A percentile compares a stretch with the other conserved stretches of the same genome.
phyloP scores from a whole-genome alignment of 2,888 invertebrate genomes.

The Apeira syringaria region DNA sequence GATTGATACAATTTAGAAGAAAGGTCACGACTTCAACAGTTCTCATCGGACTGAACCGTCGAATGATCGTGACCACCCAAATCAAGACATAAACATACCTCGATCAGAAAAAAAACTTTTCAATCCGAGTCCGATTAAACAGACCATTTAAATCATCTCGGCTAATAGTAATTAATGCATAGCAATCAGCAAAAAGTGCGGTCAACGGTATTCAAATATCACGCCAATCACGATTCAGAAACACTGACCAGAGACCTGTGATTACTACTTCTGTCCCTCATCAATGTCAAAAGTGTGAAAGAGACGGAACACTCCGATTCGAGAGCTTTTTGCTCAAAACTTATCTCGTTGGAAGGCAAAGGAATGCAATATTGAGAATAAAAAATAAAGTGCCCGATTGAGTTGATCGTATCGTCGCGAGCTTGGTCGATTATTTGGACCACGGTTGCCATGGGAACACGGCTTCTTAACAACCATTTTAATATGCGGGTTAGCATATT shows the following conservation, averaged over 20 bases:
- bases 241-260: slow-evolving; percentile 13
- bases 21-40: background rate
- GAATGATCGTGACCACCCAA: slow-evolving; percentile 18
- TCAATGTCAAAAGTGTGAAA: slow-evolving; percentile 3
- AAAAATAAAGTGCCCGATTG: slow-evolving; percentile 48
- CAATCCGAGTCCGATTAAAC: slow-evolving; percentile 11
- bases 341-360: slow-evolving; percentile 35
- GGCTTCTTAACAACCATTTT: slow-evolving; percentile 28
- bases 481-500: slow-evolving; percentile 7
- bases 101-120: slow-evolving; percentile 16
- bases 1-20: background rate
- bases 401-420: slow-evolving; percentile 49
- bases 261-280: slow-evolving; percentile 20
- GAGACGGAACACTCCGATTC: slow-evolving; percentile 21
- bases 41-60: slow-evolving; percentile 10
- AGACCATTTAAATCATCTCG: slow-evolving; percentile 29
- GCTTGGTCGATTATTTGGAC: slow-evolving; percentile 59
- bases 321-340: slow-evolving; percentile 34
- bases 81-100: slow-evolving; percentile 21
- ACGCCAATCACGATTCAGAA: slow-evolving; percentile 48
- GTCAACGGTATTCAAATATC: slow-evolving; percentile 50
- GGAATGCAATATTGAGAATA: slow-evolving; percentile 60
- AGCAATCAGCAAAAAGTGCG: slow-evolving; percentile 35
- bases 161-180: slow-evolving; percentile 39
- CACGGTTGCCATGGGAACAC: slow-evolving; percentile 63